These are phyloP conservation scores for Allacma fusca DNA, from an alignment of 2,888 invertebrate species.

Conservation along the genomic window DNA sequence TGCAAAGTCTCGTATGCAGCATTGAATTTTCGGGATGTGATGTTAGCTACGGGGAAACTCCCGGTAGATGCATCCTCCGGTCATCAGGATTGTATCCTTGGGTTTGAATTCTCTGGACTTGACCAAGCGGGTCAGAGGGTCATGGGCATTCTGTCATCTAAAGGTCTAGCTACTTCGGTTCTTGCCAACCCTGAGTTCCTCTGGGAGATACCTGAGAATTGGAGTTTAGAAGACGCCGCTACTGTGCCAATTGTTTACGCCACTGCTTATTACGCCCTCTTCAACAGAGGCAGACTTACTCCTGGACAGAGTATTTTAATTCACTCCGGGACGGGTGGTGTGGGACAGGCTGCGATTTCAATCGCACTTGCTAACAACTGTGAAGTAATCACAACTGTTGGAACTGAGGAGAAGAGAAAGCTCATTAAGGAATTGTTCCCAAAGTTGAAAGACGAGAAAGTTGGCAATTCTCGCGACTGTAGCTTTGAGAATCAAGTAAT, in stretches of 20 bases:
- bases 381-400: constrained; percentile 76
- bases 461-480: constrained; percentile 74
- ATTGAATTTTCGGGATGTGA: constrained; percentile 94
- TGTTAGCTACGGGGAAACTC: constrained; percentile 91
- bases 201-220: constrained; percentile 72
- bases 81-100: constrained; percentile 69
- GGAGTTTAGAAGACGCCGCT: constrained; percentile 73
- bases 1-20: constrained; percentile 77
- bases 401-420: constrained; percentile 81
- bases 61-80: constrained; percentile 76
- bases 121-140: constrained; percentile 64
- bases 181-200: constrained; percentile 66
- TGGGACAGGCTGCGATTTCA: constrained; percentile 81
- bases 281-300: constrained; percentile 68
- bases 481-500: constrained; percentile 71
- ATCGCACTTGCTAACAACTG: constrained; percentile 73
- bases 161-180: constrained; percentile 69
- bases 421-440: constrained; percentile 90
- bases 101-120: constrained; percentile 70
- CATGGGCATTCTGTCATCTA: constrained; percentile 75
- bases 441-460: constrained; percentile 70
- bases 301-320: constrained; percentile 67
- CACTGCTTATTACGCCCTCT: constrained; percentile 72
- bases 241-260: constrained; percentile 73
- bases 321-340: constrained; percentile 75